A percentile compares a stretch with the other conserved stretches of the same genome.
These are phyloP conservation scores for Platysternon megacephalum DNA, from an alignment of 2,113 vertebrate species.

Conservation along the genomic window DNA sequence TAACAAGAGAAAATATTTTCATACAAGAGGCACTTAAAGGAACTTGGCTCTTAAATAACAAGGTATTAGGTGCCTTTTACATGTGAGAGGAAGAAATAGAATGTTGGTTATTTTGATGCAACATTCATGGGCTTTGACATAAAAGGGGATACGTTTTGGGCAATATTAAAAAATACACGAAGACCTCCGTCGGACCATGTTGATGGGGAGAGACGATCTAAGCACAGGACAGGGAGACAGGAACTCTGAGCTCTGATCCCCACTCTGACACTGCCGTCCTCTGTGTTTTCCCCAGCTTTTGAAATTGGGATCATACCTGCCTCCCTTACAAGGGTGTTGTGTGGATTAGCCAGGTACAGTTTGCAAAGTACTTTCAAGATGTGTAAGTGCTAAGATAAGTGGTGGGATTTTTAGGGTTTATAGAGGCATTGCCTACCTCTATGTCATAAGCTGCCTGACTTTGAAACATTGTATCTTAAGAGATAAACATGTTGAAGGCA, in stretches of 20 bases:
- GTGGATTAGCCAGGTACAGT: neutral
- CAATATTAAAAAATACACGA: neutral
- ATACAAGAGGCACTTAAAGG: neutral
- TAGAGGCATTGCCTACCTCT: neutral
- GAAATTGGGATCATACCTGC: neutral
- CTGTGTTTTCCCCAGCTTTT: neutral
- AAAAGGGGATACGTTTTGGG: neutral
- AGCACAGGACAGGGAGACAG: neutral
- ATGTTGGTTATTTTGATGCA: neutral
- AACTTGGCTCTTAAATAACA: neutral
- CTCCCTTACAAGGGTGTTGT: neutral
- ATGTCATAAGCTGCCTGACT: neutral
- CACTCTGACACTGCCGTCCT: neutral
- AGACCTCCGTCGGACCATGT: neutral
- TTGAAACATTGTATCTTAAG: slow-evolving; percentile 19
- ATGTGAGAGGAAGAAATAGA: neutral
- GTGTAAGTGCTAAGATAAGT: neutral
- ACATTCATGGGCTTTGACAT: neutral
- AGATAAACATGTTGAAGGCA: neutral
- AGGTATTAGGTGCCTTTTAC: neutral
- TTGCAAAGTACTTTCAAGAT: neutral
- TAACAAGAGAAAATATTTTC: neutral
- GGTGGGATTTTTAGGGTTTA: neutral
- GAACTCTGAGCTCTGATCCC: neutral
- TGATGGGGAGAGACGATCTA: accelerated